Base-by-base conservation (phyloP, 2,888 invertebrate species). In the Melitaea athalia region DNA sequence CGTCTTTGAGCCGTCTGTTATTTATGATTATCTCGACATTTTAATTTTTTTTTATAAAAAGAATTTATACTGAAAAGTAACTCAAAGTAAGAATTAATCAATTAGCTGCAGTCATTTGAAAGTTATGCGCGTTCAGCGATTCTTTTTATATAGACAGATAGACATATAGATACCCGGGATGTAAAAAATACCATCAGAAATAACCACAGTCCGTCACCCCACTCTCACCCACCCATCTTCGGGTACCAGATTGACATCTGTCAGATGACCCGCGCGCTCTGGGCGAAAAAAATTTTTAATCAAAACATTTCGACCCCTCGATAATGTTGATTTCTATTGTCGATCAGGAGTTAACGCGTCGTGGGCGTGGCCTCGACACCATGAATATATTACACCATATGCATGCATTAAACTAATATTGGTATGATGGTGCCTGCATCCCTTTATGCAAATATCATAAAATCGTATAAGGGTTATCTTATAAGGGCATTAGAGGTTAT, bases 241-340 rank as follows among this genome's bases (percentile, higher is more conserved):
- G 79, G 1, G 77, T 78, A 78, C 78, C 81, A 85, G 90, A 90
- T 89, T 91, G 91, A 91, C 91, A 90, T 86, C 89, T 91, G 91
- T 90, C 91, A 89, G 81, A 68, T 80, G 85, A 86, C 87, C 86
- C 85, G 24, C 82, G 82, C 78, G 80, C 68, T 79, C 84, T 77
- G 83, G 86, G 87, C 91, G 89, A 87, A 38, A n/a, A n/a, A n/a
- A n/a, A n/a, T 90, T 91, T 91, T 91, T 92, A 91, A 92, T 92
- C 91, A 91, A 91, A 92, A 92, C 87, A 91, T 89, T 90, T 88
- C 77, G 80, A 78, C 85, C 88, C 81, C 84, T 79, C 75, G 50
- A 71, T 72, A 74, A 79, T 81, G 90, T 88, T 88, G 88, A 90
- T 68, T 77, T 77, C 80, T 80, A 87, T 88, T 90, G 91, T 89